Evolutionary conservation across 2,888 invertebrate species (phyloP).

Genomic region (Drosophila quinaria): DNA sequence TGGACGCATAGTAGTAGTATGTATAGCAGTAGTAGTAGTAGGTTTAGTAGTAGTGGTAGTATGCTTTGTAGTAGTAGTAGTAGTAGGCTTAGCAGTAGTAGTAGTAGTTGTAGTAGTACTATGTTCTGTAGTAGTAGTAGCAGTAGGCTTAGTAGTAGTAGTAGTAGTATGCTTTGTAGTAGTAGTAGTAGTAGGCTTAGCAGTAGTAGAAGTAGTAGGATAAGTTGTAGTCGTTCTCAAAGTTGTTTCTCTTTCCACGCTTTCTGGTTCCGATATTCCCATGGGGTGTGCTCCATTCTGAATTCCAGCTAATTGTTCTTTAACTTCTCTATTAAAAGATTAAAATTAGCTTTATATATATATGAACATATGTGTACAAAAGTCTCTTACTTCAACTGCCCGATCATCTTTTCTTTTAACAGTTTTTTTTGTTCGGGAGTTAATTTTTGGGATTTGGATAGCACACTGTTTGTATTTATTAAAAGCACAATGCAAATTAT

Average conservation of each 20-base stretch:
- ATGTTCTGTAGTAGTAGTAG: neutral
- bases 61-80: neutral
- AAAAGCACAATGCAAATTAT: neutral
- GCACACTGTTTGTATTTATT: neutral
- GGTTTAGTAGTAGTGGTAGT: neutral
- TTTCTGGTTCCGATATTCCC: too few species aligned
- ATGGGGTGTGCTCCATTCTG: too few species aligned
- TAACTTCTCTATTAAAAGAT: too few species aligned
- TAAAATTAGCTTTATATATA: too few species aligned
- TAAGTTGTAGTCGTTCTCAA: neutral
- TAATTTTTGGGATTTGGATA: neutral
- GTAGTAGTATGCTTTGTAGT: too few species aligned
- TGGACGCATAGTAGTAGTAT: too few species aligned
- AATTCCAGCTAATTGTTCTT: too few species aligned
- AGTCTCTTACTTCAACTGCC: neutral
- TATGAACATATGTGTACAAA: too few species aligned
- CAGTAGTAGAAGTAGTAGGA: too few species aligned
- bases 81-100: neutral
- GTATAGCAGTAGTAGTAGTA: neutral
- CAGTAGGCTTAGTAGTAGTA: neutral
- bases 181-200: neutral
- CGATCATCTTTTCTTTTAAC: neutral
- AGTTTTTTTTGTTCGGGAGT: neutral
- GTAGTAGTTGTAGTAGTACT: too few species aligned
- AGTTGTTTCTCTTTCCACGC: too few species aligned